Conservation (phyloP, 2,113 vertebrate genomes). For the Oryzias melastigma region DNA sequence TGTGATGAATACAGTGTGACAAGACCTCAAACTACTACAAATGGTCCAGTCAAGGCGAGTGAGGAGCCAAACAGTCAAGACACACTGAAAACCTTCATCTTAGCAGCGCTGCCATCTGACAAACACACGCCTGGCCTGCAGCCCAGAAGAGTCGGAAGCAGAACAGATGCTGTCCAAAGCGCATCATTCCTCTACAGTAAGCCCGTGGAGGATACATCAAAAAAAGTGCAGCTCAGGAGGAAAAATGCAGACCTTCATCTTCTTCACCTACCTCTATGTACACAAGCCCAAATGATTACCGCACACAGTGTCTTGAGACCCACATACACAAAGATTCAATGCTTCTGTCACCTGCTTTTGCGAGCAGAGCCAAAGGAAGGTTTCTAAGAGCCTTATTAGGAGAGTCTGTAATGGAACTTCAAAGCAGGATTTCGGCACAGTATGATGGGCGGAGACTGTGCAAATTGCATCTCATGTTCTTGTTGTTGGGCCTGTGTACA, state of each 20-base stretch:
- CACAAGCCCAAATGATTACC: slow-evolving; percentile 2
- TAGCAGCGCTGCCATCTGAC: slow-evolving; percentile 63
- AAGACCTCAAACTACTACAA: slow-evolving; percentile 49
- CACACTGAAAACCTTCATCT: slow-evolving; percentile 64
- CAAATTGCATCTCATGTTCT: slow-evolving; percentile 56
- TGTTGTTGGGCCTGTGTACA: slow-evolving; percentile 10
- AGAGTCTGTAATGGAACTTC: slow-evolving; percentile 51
- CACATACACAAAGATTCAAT: slow-evolving; percentile 17
- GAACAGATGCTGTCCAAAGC: slow-evolving; percentile 71
- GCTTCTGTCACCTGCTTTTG: slow-evolving; percentile 38
- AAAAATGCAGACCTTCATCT: slow-evolving; percentile 23
- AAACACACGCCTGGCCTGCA: slow-evolving; percentile 63
- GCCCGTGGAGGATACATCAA: slow-evolving; percentile 33
- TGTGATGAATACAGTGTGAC: slow-evolving; percentile 38
- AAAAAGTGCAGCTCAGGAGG: slow-evolving; percentile 23
- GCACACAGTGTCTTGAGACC: slow-evolving; percentile 17
- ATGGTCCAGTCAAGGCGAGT: slow-evolving; percentile 56
- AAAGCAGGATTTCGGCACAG: slow-evolving; percentile 57
- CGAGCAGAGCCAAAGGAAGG: slow-evolving; percentile 37
- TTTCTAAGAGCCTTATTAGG: slow-evolving; percentile 72
- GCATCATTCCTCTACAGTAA: slow-evolving; percentile 41
- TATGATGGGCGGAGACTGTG: slow-evolving; percentile 54
- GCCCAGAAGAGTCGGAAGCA: slow-evolving; percentile 59
- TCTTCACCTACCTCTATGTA: slow-evolving; percentile 8
- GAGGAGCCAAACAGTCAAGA: slow-evolving; percentile 43